Percentiles rank a stretch among this genome's conserved stretches.
Evolutionary conservation across 1,140 invertebrate species (phyloP).

Genomic region (Polypedilum pembai): DNA sequence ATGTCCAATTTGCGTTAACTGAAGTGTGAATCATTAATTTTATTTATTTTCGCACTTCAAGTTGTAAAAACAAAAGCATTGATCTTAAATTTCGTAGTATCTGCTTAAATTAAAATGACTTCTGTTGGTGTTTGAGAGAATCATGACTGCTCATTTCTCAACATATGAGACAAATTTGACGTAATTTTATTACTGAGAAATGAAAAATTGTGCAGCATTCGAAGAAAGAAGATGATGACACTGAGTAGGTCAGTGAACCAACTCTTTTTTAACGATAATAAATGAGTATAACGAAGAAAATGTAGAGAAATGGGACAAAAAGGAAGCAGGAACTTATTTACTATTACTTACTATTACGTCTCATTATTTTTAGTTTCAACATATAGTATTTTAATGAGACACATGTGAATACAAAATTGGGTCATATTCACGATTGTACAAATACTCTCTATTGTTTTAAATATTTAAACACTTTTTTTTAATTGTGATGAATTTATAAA

Average conservation of each 20-base stretch:
- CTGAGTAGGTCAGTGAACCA: background rate
- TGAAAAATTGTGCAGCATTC: background rate
- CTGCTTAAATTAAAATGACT: background rate
- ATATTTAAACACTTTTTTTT: background rate
- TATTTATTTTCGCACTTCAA: background rate
- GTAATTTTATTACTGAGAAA: background rate
- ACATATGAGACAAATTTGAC: background rate
- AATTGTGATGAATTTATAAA: background rate
- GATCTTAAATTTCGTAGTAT: background rate
- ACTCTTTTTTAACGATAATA: background rate
- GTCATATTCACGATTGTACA: background rate
- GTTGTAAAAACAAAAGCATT: background rate
- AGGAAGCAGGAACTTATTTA: too few species aligned
- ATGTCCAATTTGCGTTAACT: slow-evolving; percentile 11
- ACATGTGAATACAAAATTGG: too few species aligned
- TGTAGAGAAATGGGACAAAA: too few species aligned
- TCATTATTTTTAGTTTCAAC: too few species aligned
- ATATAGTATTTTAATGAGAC: too few species aligned
- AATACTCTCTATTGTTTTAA: background rate
- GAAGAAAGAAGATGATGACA: background rate
- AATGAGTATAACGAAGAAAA: too few species aligned
- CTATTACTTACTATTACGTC: too few species aligned
- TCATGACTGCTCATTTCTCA: background rate
- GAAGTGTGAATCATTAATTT: slow-evolving; percentile 1
- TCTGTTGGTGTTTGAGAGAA: background rate